Base-by-base conservation (phyloP, 2,797 vertebrate genomes). In the Masticophis lateralis region DNA sequence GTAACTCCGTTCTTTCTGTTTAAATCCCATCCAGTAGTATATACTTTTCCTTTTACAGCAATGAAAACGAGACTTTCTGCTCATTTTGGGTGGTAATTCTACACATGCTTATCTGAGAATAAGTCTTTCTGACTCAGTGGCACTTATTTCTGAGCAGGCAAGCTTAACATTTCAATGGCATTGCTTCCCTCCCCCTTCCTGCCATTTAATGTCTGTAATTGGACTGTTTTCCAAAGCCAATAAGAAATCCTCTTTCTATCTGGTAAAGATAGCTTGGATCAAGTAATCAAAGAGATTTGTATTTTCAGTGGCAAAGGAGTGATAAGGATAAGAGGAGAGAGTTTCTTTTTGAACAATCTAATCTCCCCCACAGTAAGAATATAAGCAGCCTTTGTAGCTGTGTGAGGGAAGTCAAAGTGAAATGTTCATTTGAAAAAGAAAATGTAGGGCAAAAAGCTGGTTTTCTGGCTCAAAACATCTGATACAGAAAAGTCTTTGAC, bases 341-440 rank as follows among this genome's bases (percentile, higher is more conserved):
- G 86, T 60, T 93, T 94, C 7, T 90, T 93, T 95, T 95, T 91
- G 3, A 59, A 27, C 18, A 90, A 92, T 95, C 43, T 87, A 12
- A 91, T 96, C 57, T 94, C 0, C 92, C 92, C 95, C 93, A 74
- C 94, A 96, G 93, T 92, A 93, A 95, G 43, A 97, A 95, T 63
- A 37, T 5, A 27, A 47, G 3, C 7, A 92, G 56, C 1, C 37
- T 90, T 94, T 92, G 22, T 91, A 91, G 93, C n/a, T 5, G 8
- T 89, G 86, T 8, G 47, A 94, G 1, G 90, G 20, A 91, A 95
- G 51, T 87, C 57, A 90, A 61, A 83, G 16, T 69, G 94, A 94
- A 94, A 92, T 43, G 86, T 37, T 88, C 16, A 37, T 2, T 69
- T 32, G 53, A 51, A 83, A 22, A 47, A 47, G 74, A 83, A 83